A percentile compares a stretch with the other conserved stretches of the same genome.
These are phyloP conservation scores for Parotia lawesii DNA, from an alignment of 2,113 vertebrate species.

Conservation along the genomic window DNA sequence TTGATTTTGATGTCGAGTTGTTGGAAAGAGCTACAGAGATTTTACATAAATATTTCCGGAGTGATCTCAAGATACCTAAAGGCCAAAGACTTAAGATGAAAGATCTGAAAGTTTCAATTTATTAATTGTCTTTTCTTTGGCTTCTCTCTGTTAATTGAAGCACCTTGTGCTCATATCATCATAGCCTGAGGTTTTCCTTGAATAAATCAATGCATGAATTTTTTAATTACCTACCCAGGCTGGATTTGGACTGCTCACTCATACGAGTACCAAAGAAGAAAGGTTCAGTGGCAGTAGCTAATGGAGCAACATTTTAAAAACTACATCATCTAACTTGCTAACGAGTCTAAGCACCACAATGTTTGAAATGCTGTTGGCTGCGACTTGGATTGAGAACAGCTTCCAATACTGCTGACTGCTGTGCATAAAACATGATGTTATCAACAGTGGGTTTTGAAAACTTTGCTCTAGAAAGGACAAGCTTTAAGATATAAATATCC, in stretches of 20 bases:
- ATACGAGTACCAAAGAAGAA: not conserved
- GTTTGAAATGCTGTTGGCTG: slow-evolving; percentile 5
- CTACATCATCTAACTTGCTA: not conserved
- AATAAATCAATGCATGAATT: not conserved
- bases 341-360: not conserved
- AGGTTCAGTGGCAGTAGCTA: not conserved
- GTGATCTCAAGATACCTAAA: slow-evolving; percentile 23
- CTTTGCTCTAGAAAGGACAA: not conserved
- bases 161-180: slow-evolving; percentile 14
- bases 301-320: not conserved
- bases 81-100: slow-evolving; percentile 43
- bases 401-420: not conserved
- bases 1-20: slow-evolving; percentile 43
- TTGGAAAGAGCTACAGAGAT: slow-evolving; percentile 21
- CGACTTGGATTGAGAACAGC: not conserved
- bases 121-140: not conserved
- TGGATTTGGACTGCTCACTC: not conserved
- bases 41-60: slow-evolving; percentile 38
- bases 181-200: slow-evolving; percentile 37
- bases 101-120: slow-evolving; percentile 17
- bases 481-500: not conserved
- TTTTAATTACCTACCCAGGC: not conserved
- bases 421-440: not conserved
- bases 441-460: not conserved
- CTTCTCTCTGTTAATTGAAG: slow-evolving; percentile 4